Percentiles rank a stretch among this genome's conserved stretches.
Evolutionary conservation across 1,140 invertebrate genomes (phyloP).

Genomic region (Archivesica marissinica): DNA sequence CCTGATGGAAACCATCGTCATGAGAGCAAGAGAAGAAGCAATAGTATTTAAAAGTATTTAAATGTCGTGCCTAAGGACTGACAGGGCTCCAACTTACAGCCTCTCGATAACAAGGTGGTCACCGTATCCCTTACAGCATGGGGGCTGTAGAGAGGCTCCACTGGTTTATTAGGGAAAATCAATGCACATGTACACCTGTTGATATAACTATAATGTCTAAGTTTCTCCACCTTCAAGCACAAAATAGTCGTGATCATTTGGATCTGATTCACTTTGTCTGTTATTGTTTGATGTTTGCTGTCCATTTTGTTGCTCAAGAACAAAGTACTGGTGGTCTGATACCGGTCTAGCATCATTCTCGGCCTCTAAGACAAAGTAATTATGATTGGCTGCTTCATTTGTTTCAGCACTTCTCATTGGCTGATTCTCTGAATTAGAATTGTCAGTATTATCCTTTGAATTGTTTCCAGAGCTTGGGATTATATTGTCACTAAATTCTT

Average conservation of each 20-base stretch:
- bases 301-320: background rate
- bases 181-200: too few relatives aligned
- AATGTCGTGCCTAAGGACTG: too few relatives aligned
- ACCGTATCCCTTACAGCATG: too few relatives aligned
- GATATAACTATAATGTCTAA: too few relatives aligned
- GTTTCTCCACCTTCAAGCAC: constrained; percentile 9
- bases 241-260: constrained; percentile 24
- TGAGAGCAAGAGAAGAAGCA: too few relatives aligned
- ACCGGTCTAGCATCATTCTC: background rate
- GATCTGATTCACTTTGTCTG: background rate
- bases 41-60: too few relatives aligned
- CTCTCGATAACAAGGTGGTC: too few relatives aligned
- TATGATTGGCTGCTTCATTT: background rate
- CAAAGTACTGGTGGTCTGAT: background rate
- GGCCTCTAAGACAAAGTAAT: background rate
- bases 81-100: too few relatives aligned
- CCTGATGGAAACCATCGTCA: too few relatives aligned
- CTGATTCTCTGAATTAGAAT: background rate
- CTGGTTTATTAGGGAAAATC: too few relatives aligned
- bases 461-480: constrained; percentile 5
- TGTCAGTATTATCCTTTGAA: background rate
- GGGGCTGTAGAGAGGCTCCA: too few relatives aligned
- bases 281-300: too few relatives aligned
- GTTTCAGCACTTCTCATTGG: background rate
- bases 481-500: constrained; percentile 18